Conservation (phyloP, 2,797 vertebrate species). For the Adelosebastes latens region DNA sequence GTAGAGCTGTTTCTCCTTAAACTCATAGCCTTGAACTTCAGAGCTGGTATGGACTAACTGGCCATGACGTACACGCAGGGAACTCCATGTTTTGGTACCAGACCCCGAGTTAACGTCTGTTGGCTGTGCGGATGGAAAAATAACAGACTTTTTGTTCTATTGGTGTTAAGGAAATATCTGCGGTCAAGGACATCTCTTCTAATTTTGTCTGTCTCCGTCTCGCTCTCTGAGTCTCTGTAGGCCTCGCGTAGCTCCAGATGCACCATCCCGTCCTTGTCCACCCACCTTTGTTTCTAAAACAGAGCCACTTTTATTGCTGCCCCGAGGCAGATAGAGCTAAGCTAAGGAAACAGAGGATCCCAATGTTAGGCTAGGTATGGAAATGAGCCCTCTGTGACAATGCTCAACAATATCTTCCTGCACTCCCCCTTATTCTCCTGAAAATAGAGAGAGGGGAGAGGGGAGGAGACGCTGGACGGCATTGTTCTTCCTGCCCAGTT, state of each 20-base stretch:
- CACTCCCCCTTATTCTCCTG: slow-evolving; percentile 64
- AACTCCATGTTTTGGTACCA: slow-evolving; percentile 57
- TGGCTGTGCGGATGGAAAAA: slow-evolving; percentile 42
- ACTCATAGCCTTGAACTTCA: slow-evolving; percentile 57
- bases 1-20: slow-evolving; percentile 40
- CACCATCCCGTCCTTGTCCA: slow-evolving; percentile 57
- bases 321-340: slow-evolving; percentile 70
- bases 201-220: slow-evolving; percentile 33
- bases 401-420: slow-evolving; percentile 79
- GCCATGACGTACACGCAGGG: slow-evolving; percentile 46
- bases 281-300: slow-evolving; percentile 76
- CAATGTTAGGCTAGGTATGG: slow-evolving; percentile 74
- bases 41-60: slow-evolving; percentile 5
- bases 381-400: slow-evolving; percentile 83
- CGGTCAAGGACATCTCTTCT: slow-evolving; percentile 54
- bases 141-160: slow-evolving; percentile 1
- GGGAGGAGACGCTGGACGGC: slow-evolving; percentile 56
- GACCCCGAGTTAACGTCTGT: slow-evolving; percentile 33
- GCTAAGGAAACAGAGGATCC: slow-evolving; percentile 71
- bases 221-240: slow-evolving; percentile 33
- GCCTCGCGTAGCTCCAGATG: slow-evolving; percentile 41
- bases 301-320: slow-evolving; percentile 80
- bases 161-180: slow-evolving; percentile 34
- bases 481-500: slow-evolving; percentile 81
- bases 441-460: slow-evolving; percentile 64